A percentile compares a stretch with the other conserved stretches of the same genome.
phyloP scores from a whole-genome alignment of 2,113 vertebrate genomes.

The Thryonomys swinderianus region DNA sequence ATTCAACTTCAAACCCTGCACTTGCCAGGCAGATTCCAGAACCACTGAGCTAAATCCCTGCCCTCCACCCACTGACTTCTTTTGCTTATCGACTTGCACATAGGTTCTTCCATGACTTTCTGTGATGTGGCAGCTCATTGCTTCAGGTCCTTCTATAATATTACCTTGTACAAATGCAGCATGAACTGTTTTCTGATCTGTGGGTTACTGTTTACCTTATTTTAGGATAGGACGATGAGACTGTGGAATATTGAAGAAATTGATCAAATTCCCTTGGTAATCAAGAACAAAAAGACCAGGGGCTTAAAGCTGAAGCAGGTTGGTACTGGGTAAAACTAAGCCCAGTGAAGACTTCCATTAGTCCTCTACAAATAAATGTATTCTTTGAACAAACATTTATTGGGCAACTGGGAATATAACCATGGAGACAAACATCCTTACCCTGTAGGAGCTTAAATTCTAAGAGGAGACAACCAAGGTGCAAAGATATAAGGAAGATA shows the following conservation, averaged over 20 bases:
- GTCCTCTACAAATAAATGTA: neutral
- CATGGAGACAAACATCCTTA: neutral
- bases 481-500: neutral
- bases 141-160: too few species aligned
- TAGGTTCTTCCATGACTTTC: neutral
- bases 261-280: constrained; percentile 82
- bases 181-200: neutral
- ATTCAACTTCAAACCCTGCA: too few species aligned
- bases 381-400: neutral
- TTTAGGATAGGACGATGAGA: constrained; percentile 86
- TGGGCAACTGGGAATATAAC: neutral
- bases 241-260: constrained; percentile 87
- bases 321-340: constrained; percentile 51
- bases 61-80: neutral
- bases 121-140: neutral
- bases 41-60: too few species aligned
- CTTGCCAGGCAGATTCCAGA: too few species aligned
- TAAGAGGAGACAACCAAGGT: neutral
- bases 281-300: constrained; percentile 71
- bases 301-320: constrained; percentile 84
- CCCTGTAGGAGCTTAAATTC: neutral
- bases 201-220: constrained; percentile 12
- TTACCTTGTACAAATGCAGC: neutral
- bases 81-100: neutral
- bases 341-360: neutral